These are phyloP conservation scores for Miltochrista miniata DNA, from an alignment of 2,888 invertebrate genomes.

Conservation along the genomic window DNA sequence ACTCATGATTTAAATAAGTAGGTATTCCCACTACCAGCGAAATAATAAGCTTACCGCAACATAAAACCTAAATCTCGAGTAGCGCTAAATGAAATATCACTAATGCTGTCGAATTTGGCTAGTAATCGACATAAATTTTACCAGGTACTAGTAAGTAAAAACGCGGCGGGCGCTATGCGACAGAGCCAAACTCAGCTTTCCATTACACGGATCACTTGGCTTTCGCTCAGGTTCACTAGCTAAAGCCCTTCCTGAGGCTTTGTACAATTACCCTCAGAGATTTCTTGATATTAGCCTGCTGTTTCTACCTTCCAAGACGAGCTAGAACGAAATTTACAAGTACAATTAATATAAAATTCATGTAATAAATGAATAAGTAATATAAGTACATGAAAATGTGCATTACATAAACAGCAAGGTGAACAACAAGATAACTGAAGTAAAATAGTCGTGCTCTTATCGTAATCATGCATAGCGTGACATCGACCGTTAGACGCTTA, in stretches of 20 bases:
- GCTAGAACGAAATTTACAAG: slow-evolving; percentile 30
- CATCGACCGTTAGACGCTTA: slow-evolving; percentile 71
- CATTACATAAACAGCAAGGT: slow-evolving; percentile 57
- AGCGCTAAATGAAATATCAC: slow-evolving; percentile 20
- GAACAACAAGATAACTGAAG: slow-evolving; percentile 50
- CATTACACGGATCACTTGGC: slow-evolving; percentile 76
- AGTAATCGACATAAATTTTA: slow-evolving; percentile 20
- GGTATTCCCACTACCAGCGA: slow-evolving; percentile 28
- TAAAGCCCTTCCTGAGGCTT: slow-evolving; percentile 63
- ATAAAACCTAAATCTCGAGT: slow-evolving; percentile 30
- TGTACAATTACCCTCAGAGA: slow-evolving; percentile 57
- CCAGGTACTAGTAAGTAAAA: slow-evolving; percentile 47
- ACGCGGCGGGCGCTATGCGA: slow-evolving; percentile 44
- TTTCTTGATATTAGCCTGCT: slow-evolving; percentile 46
- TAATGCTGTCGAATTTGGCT: slow-evolving; percentile 23
- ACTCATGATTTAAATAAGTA: slow-evolving; percentile 55
- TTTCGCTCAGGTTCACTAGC: slow-evolving; percentile 62
- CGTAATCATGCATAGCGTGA: slow-evolving; percentile 81
- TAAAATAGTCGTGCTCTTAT: slow-evolving; percentile 76
- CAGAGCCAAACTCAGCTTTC: slow-evolving; percentile 64
- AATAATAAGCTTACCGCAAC: slow-evolving; percentile 42
- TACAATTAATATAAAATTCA: slow-evolving; percentile 20
- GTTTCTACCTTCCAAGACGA: slow-evolving; percentile 24
- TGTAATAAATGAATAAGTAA: slow-evolving; percentile 27
- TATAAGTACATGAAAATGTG: slow-evolving; percentile 60